Base-by-base conservation (phyloP, 2,113 vertebrate genomes). In the Datnioides undecimradiatus region DNA sequence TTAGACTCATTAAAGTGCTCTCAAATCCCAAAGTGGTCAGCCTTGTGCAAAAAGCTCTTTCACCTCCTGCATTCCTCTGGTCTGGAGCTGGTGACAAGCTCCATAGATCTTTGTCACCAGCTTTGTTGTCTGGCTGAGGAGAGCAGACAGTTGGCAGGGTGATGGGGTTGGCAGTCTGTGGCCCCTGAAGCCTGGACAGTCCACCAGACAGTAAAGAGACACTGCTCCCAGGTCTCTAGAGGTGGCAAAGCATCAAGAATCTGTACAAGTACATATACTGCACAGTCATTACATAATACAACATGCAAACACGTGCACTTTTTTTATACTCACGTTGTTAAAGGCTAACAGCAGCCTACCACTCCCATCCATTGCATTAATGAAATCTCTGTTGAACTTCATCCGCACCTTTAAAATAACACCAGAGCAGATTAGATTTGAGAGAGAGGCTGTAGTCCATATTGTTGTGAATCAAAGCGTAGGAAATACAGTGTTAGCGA, bases 381-480 rank as follows among this genome's bases (percentile, higher is more conserved):
- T 82, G 63, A 96, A 96, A 60, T 94, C 92, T 74, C 91, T 87
- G 72, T 85, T 94, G 92, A 96, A 97, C 70, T 87, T 95, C 96
- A 96, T 95, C 85, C 43, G 73, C 29, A 82, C 90, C 91, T 91
- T 79, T 80, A 23, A 23, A 81, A 80, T 3, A 6, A 83, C 17
- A 75, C 6, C 25, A 68, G 1, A 52, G 14, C 5, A 33, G 5
- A 62, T 73, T 52, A 27, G 10, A 29, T 31, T 25, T 38, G 33
- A 66, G 25, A 6, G 4, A 21, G 54, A 9, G 3, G 4, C 33
- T 43, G 16, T 2, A 29, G 9, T 34, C 10, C 0, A 49, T 9
- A 43, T 46, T 7, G 34, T 11, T 7, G 51, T 41, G 23, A 25
- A 27, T 25, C 25, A 21, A 2, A 49, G 6, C 1, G 6, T 23